These are phyloP conservation scores for Troides aeacus DNA, from an alignment of 2,888 invertebrate genomes.

Conservation along the genomic window DNA sequence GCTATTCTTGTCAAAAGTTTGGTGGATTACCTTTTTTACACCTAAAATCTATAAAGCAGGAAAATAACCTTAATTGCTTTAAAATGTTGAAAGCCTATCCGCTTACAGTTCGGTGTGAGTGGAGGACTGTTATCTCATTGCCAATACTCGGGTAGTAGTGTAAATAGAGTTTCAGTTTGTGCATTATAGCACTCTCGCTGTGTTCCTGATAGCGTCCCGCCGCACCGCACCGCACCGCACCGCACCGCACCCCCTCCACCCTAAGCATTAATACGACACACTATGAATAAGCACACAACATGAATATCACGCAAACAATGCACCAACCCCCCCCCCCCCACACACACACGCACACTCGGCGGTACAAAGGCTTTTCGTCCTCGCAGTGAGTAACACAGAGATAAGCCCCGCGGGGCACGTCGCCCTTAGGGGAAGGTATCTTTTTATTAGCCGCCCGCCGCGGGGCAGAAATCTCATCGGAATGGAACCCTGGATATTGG, in stretches of 20 bases:
- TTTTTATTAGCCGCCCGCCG: neutral
- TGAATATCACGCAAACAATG: too few species aligned
- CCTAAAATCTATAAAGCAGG: too few species aligned
- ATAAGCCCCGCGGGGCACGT: too few species aligned
- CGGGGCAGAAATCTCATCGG: constrained; percentile 13
- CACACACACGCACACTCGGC: too few species aligned
- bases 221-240: neutral
- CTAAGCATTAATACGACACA: too few species aligned
- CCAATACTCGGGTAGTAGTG: neutral
- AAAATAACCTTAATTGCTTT: neutral
- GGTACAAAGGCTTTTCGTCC: too few species aligned
- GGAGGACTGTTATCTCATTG: constrained; percentile 11
- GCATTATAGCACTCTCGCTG: constrained; percentile 12
- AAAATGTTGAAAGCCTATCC: neutral
- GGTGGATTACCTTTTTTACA: too few species aligned
- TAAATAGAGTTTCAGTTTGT: constrained; percentile 2
- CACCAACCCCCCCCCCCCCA: too few species aligned
- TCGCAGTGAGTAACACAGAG: too few species aligned
- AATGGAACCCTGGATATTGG: constrained; percentile 16
- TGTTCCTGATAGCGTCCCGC: constrained; percentile 9
- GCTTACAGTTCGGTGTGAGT: constrained; percentile 32
- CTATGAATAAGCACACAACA: too few species aligned
- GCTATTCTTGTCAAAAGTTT: too few species aligned
- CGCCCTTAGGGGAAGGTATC: too few species aligned
- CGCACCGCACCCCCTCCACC: neutral